phyloP scores from a whole-genome alignment of 2,113 vertebrate species.

The Istiophorus platypterus region DNA sequence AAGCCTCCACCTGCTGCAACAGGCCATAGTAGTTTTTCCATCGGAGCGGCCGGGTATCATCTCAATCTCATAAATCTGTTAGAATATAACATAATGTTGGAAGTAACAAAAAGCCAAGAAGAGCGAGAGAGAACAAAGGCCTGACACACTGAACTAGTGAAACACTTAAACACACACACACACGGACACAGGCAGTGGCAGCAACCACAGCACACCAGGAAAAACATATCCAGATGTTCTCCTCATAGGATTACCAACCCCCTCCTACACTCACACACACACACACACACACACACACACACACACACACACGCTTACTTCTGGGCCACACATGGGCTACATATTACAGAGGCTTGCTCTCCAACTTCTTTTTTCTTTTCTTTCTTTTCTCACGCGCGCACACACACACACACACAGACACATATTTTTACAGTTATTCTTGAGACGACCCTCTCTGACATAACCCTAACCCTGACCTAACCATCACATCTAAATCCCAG shows the following conservation, averaged over 20 bases:
- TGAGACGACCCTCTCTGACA: conserved; percentile 25
- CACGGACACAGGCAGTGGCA: conserved; percentile 58
- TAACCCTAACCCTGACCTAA: neutral
- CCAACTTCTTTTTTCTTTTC: conserved; percentile 52
- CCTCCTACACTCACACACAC: conserved; percentile 49
- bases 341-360: conserved; percentile 63
- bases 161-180: conserved; percentile 57
- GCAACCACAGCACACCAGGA: conserved; percentile 75
- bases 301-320: conserved; percentile 41
- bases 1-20: conserved; percentile 45
- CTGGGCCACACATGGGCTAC: conserved; percentile 77
- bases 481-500: conserved; percentile 10
- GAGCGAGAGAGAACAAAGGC: conserved; percentile 56
- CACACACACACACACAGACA: conserved; percentile 13
- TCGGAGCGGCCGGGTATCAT: conserved; percentile 13
- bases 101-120: conserved; percentile 58
- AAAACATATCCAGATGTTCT: conserved; percentile 86
- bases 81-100: conserved; percentile 42
- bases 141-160: conserved; percentile 68
- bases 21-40: neutral
- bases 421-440: conserved; percentile 26
- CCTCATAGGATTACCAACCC: conserved; percentile 72
- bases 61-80: conserved; percentile 41
- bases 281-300: conserved; percentile 27
- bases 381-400: conserved; percentile 21